Evolutionary conservation across 2,113 vertebrate species (phyloP).

Genomic region (Spilogale gracilis): DNA sequence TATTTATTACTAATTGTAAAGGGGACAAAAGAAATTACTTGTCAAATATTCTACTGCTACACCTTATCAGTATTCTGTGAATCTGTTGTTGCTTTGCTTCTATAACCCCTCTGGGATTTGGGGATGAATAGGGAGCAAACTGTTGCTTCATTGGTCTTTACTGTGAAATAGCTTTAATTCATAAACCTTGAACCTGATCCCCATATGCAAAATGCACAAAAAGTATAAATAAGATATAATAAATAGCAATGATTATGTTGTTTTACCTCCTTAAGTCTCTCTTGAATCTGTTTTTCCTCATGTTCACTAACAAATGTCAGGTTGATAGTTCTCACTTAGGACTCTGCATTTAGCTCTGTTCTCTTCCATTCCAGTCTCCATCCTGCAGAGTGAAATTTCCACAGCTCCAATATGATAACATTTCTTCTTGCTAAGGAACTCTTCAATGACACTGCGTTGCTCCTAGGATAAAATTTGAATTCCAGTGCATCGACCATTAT

Average conservation of each 20-base stretch:
- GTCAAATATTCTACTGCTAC: neutral
- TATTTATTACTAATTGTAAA: neutral
- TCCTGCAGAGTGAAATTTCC: neutral
- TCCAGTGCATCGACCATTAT: neutral
- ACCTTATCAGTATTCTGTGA: neutral
- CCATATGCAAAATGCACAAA: neutral
- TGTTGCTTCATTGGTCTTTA: neutral
- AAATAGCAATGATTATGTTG: neutral
- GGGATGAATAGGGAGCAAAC: neutral
- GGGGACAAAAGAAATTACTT: slow-evolving; percentile 2
- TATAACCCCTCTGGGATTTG: neutral
- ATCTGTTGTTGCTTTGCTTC: slow-evolving; percentile 30
- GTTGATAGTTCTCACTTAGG: neutral
- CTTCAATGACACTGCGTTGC: neutral
- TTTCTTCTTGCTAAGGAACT: slow-evolving; percentile 15
- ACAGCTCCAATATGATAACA: neutral
- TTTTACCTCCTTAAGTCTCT: neutral
- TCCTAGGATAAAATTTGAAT: slow-evolving; percentile 51
- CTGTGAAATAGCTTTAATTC: slow-evolving; percentile 23
- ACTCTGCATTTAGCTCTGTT: neutral
- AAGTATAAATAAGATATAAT: neutral
- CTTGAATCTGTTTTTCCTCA: neutral
- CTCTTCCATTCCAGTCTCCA: neutral
- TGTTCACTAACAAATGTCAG: neutral
- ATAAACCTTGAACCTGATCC: neutral